Conservation (phyloP, 1,140 invertebrate species). For the Penaeus japonicus region DNA sequence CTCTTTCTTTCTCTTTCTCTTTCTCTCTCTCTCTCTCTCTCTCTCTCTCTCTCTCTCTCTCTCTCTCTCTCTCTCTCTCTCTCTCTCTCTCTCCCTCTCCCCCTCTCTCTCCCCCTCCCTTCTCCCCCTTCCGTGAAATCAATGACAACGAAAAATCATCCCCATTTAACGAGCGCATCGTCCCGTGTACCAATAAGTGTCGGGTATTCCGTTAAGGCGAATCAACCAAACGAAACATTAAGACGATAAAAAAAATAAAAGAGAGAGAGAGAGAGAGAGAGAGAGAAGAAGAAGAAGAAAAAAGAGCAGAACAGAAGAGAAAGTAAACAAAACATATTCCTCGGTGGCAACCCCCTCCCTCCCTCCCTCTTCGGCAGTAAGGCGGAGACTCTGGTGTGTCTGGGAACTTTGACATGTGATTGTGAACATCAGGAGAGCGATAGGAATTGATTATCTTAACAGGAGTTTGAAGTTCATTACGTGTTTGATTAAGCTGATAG, state of each 20-base stretch:
- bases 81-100: neutral
- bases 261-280: neutral
- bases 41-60: neutral
- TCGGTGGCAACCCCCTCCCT: no score
- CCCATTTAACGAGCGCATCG: no score
- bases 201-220: no score
- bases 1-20: neutral
- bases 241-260: neutral
- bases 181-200: no score
- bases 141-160: no score
- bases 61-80: neutral
- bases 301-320: no score
- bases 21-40: neutral
- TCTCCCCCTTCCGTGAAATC: neutral
- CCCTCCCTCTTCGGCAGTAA: no score
- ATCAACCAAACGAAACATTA: no score
- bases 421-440: neutral
- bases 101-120: neutral
- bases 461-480: slow-evolving; percentile 29
- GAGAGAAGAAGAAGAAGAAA: neutral
- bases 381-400: neutral
- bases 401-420: neutral
- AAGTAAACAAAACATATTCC: no score
- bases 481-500: neutral
- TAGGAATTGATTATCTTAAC: slow-evolving; percentile 21